These are phyloP conservation scores for Sebastes matsubarae DNA, from an alignment of 2,797 vertebrate species.

Conservation along the genomic window DNA sequence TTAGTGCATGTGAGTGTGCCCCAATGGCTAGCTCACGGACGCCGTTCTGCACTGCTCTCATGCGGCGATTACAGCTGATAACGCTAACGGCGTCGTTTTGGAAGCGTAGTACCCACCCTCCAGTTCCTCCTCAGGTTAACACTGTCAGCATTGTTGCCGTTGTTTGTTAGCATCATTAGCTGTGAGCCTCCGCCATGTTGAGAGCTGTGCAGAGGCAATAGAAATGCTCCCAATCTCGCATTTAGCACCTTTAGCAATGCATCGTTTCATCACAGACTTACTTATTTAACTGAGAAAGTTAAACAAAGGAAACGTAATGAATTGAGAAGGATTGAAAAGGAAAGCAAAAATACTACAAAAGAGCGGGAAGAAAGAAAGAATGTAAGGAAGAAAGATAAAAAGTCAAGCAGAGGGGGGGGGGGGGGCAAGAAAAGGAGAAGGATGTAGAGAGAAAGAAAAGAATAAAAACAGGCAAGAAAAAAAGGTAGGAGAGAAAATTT, in stretches of 20 bases:
- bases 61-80: too few species aligned
- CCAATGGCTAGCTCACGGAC: too few species aligned
- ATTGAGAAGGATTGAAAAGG: neutral
- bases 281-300: neutral
- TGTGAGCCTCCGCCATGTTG: too few species aligned
- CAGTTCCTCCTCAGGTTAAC: too few species aligned
- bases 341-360: neutral
- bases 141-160: too few species aligned
- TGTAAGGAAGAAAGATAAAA: neutral
- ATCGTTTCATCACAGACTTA: neutral
- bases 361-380: neutral
- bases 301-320: neutral
- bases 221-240: neutral
- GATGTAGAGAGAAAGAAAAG: neutral
- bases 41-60: too few species aligned
- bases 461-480: slow-evolving; percentile 20
- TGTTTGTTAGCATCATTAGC: too few species aligned
- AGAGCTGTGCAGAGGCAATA: neutral
- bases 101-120: too few species aligned
- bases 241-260: neutral
- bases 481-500: slow-evolving; percentile 62
- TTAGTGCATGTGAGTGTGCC: too few species aligned
- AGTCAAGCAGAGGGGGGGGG: neutral
- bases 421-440: neutral
- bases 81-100: too few species aligned